These are phyloP conservation scores for Poecile atricapillus DNA, from an alignment of 2,113 vertebrate genomes.

Conservation along the genomic window DNA sequence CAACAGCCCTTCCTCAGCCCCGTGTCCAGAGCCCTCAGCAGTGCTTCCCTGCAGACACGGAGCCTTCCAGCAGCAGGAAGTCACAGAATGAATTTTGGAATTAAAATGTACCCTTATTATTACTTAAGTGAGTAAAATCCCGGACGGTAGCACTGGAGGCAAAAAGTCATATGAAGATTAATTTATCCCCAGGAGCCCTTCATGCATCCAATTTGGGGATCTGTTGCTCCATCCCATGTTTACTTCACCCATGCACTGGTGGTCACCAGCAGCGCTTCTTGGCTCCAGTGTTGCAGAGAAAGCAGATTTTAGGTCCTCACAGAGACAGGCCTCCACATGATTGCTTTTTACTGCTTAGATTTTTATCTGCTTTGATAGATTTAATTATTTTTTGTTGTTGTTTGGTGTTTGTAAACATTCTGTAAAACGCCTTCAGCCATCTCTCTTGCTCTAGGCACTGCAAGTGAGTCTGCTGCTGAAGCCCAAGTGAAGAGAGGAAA, in stretches of 20 bases:
- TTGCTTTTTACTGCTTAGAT: background rate
- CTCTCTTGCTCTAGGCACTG: background rate
- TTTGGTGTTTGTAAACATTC: background rate
- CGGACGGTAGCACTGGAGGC: background rate
- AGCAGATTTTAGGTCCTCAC: background rate
- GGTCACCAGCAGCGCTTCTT: background rate
- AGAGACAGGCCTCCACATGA: background rate
- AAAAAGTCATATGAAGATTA: background rate
- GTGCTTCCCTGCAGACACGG: accelerated
- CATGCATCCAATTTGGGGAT: background rate
- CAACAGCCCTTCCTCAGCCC: background rate
- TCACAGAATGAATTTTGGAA: background rate
- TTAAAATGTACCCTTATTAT: background rate
- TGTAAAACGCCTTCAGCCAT: background rate
- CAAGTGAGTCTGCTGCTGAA: background rate
- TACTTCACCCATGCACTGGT: background rate
- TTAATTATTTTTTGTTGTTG: background rate
- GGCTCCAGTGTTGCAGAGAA: background rate
- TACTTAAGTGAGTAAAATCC: background rate
- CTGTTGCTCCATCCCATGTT: background rate
- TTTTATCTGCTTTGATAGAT: background rate
- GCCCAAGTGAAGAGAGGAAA: background rate
- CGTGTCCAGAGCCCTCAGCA: accelerated
- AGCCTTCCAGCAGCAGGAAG: background rate
- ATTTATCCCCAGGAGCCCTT: background rate